Evolutionary conservation across 2,888 invertebrate species (phyloP).

Genomic region (Temnothorax rugatulus): DNA sequence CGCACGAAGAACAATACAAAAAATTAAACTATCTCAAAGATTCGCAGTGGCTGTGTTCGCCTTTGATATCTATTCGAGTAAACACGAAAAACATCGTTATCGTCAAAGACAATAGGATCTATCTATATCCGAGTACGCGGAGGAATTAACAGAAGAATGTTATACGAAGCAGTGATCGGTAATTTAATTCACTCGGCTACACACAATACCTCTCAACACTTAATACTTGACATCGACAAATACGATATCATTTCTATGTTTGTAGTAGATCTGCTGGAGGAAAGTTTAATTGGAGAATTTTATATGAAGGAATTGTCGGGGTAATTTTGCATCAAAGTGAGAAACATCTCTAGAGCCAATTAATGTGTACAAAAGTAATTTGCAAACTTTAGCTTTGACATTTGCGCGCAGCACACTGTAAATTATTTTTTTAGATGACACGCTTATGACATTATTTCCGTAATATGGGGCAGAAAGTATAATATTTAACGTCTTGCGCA

Average conservation of each 20-base stretch:
- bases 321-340: neutral
- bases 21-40: neutral
- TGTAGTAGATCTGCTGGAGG: neutral
- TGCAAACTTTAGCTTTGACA: neutral
- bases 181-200: constrained; percentile 24
- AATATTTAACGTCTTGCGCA: neutral
- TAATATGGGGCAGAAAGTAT: neutral
- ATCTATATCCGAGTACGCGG: neutral
- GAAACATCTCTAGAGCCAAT: neutral
- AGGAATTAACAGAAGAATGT: neutral
- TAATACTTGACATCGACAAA: neutral
- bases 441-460: neutral
- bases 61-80: constrained; percentile 8
- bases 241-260: neutral
- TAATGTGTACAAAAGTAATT: constrained; percentile 10
- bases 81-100: constrained; percentile 7
- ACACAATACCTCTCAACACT: constrained; percentile 19
- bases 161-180: constrained; percentile 20
- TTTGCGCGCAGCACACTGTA: neutral
- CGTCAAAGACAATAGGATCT: constrained; percentile 33
- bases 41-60: neutral
- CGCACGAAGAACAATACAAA: constrained; percentile 20
- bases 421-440: neutral
- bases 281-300: neutral
- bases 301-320: neutral